Conservation (phyloP, 1,140 invertebrate genomes). For the Drosophila tropicalis region DNA sequence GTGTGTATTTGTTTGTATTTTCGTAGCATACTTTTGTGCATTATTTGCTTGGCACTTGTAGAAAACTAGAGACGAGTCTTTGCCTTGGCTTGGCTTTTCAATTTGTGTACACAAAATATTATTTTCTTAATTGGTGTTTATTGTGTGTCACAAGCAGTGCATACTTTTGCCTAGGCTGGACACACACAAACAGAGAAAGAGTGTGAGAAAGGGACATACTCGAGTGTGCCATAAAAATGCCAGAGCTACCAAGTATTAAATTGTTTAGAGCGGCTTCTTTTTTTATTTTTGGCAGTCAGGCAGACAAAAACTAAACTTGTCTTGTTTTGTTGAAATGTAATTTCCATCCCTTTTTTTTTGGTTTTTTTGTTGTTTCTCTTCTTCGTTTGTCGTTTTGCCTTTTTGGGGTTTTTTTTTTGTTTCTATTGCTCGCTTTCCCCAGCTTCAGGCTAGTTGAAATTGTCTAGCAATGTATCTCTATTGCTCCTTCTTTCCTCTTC, state of each 20-base stretch:
- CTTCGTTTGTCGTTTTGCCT: background rate
- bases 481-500: background rate
- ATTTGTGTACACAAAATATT: slow-evolving; percentile 78
- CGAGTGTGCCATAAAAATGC: slow-evolving; percentile 76
- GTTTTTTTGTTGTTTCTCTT: slow-evolving; percentile 28
- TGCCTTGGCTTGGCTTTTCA: slow-evolving; percentile 69
- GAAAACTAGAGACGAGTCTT: slow-evolving; percentile 41
- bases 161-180: slow-evolving; percentile 21
- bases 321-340: slow-evolving; percentile 67
- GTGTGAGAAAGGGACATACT: slow-evolving; percentile 26
- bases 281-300: background rate
- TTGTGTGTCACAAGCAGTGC: slow-evolving; percentile 72
- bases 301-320: slow-evolving; percentile 35
- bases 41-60: slow-evolving; percentile 79
- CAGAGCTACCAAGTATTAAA: slow-evolving; percentile 64
- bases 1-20: slow-evolving; percentile 70
- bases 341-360: slow-evolving; percentile 59
- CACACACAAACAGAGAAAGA: slow-evolving; percentile 28
- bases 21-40: slow-evolving; percentile 78
- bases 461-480: slow-evolving; percentile 28
- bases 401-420: background rate
- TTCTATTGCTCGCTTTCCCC: background rate
- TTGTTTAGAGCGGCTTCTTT: slow-evolving; percentile 25
- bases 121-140: slow-evolving; percentile 81
- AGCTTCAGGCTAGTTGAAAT: slow-evolving; percentile 25